Conservation (phyloP, 1,140 invertebrate genomes). For the Luehdorfia chinensis region DNA sequence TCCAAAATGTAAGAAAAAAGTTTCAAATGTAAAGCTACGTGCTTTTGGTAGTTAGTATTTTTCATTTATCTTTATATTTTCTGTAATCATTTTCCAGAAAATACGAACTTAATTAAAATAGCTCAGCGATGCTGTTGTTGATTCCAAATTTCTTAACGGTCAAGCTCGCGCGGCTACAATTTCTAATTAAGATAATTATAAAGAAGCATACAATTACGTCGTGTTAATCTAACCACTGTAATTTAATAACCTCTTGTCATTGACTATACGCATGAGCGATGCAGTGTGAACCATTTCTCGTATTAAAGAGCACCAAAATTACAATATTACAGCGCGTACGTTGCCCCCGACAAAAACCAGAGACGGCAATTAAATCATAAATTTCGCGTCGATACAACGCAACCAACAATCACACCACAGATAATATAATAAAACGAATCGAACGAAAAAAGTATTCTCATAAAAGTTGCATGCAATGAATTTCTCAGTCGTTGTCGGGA, state of each 20-base stretch:
- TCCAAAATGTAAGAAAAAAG: too few species aligned
- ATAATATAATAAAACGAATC: constrained; percentile 66
- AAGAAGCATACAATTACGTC: constrained; percentile 11
- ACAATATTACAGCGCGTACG: constrained; percentile 21
- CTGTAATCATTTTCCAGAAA: too few species aligned
- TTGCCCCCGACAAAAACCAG: constrained; percentile 45
- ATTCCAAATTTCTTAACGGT: too few species aligned
- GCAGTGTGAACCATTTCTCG: constrained; percentile 22
- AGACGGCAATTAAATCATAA: constrained; percentile 71
- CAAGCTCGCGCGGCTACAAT: too few species aligned
- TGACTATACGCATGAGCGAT: constrained; percentile 40
- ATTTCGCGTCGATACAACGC: constrained; percentile 58
- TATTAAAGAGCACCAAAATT: constrained; percentile 15
- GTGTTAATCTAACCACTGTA: constrained; percentile 13
- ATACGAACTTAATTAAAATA: too few species aligned
- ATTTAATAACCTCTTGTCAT: constrained; percentile 17
- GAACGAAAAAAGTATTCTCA: constrained; percentile 39
- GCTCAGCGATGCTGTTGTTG: too few species aligned
- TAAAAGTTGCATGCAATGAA: constrained; percentile 50
- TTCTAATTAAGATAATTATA: constrained; percentile 13
- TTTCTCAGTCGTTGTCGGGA: constrained; percentile 34
- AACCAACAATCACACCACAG: constrained; percentile 71
- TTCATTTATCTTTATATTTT: too few species aligned
- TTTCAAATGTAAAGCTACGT: too few species aligned
- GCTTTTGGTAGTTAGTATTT: too few species aligned